Conservation (phyloP, 2,797 vertebrate species). For the Aldrovandia affinis region DNA sequence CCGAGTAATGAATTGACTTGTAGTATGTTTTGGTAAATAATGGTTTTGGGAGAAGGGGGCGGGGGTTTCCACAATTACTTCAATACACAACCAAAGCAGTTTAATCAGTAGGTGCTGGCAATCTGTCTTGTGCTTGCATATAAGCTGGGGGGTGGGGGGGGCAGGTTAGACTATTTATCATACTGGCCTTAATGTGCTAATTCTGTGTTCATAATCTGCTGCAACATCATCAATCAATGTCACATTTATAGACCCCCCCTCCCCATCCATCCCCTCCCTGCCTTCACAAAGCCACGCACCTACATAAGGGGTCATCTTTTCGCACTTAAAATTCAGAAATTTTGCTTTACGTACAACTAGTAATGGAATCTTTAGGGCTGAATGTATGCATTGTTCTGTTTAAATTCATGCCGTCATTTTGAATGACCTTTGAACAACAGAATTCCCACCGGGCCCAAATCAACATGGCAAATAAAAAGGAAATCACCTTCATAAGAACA, state of each 20-base stretch:
- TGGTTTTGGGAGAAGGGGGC: background rate
- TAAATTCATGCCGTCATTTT: slow-evolving; percentile 55
- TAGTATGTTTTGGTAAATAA: slow-evolving; percentile 2
- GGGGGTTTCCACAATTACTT: slow-evolving; percentile 32
- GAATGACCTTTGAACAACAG: background rate
- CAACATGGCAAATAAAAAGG: background rate
- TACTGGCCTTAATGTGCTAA: slow-evolving; percentile 80
- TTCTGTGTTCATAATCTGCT: slow-evolving; percentile 85
- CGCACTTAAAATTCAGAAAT: slow-evolving; percentile 89
- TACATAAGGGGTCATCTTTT: slow-evolving; percentile 83
- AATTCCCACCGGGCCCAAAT: background rate
- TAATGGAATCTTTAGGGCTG: slow-evolving; percentile 76
- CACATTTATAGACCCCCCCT: slow-evolving; percentile 75
- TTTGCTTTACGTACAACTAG: slow-evolving; percentile 85
- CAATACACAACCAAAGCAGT: slow-evolving; percentile 46
- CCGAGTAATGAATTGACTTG: slow-evolving; percentile 12
- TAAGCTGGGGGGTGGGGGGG: slow-evolving; percentile 54
- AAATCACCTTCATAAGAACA: background rate
- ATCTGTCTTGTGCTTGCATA: slow-evolving; percentile 61
- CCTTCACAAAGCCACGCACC: slow-evolving; percentile 79
- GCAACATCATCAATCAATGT: slow-evolving; percentile 88
- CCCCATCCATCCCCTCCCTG: slow-evolving; percentile 36
- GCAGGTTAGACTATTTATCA: slow-evolving; percentile 77
- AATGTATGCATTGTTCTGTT: slow-evolving; percentile 18
- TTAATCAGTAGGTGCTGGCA: slow-evolving; percentile 60